Evolutionary conservation across 64 coral and sea anemone species (phyloP).

Genomic region (Trachythela sp.): DNA sequence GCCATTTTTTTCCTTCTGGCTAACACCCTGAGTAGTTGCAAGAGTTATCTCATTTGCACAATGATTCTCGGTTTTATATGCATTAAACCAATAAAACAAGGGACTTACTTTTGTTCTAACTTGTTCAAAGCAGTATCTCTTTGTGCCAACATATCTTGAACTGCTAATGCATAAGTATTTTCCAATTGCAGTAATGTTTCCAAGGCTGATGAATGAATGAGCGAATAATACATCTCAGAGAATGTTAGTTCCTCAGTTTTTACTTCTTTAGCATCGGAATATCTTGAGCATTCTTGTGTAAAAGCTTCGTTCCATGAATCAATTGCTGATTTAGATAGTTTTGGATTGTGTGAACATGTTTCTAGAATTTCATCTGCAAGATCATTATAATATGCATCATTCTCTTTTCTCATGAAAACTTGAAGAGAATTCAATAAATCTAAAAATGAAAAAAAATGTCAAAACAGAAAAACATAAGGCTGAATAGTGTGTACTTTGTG

Average conservation of each 20-base stretch:
- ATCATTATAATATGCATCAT: background rate
- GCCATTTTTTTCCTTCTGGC: too few relatives aligned
- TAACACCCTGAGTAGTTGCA: too few relatives aligned
- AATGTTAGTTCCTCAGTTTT: constrained; percentile 71
- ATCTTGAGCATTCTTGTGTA: constrained; percentile 76
- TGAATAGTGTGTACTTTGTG: too few relatives aligned
- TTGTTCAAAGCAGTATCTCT: constrained; percentile 74
- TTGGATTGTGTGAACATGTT: background rate
- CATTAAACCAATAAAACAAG: too few relatives aligned
- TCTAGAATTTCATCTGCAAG: background rate
- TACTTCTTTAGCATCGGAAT: constrained; percentile 57
- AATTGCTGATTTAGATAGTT: background rate
- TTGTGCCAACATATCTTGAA: constrained; percentile 73
- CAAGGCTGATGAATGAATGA: constrained; percentile 86
- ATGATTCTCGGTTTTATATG: too few relatives aligned
- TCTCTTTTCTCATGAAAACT: background rate
- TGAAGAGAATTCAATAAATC: background rate
- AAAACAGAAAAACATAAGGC: too few relatives aligned
- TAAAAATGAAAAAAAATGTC: background rate
- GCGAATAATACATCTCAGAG: constrained; percentile 87
- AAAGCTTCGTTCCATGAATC: constrained; percentile 72
- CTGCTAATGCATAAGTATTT: constrained; percentile 87
- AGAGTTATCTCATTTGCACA: too few relatives aligned
- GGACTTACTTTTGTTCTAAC: constrained; percentile 78
- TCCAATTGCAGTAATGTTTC: constrained; percentile 92